phyloP scores from a whole-genome alignment of 1,140 invertebrate species.

The Anastatus disparis region DNA sequence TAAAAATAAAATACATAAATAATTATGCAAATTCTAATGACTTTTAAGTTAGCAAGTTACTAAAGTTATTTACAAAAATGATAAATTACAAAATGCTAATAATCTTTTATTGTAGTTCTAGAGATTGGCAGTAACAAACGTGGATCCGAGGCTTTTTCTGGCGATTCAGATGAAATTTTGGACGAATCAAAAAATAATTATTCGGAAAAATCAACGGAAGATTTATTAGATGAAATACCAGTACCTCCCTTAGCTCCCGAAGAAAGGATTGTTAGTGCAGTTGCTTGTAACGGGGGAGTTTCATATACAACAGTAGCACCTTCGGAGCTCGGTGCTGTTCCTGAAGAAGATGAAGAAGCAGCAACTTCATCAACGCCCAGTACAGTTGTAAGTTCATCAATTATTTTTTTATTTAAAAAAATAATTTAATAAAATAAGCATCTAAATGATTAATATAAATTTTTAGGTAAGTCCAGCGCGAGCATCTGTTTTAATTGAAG shows the following conservation, averaged over 20 bases:
- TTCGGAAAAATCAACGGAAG: constrained; percentile 47
- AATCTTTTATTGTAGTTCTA: no score
- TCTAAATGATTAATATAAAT: background rate
- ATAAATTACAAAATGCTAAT: no score
- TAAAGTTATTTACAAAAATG: no score
- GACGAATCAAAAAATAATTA: constrained; percentile 43
- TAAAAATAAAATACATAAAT: no score
- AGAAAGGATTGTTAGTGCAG: constrained; percentile 50
- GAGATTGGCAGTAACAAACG: constrained; percentile 44
- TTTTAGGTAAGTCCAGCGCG: constrained; percentile 56
- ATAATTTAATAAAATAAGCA: background rate
- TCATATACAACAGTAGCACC: constrained; percentile 50
- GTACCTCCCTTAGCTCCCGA: constrained; percentile 51
- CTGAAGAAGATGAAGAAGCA: constrained; percentile 73
- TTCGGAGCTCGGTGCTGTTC: constrained; percentile 69
- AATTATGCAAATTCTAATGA: no score
- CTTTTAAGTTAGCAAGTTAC: no score
- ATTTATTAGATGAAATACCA: constrained; percentile 52
- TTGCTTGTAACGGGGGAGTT: constrained; percentile 50
- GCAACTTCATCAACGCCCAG: constrained; percentile 74
- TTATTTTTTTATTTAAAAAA: background rate
- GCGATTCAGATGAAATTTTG: constrained; percentile 39
- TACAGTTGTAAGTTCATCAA: constrained; percentile 56
- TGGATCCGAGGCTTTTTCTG: constrained; percentile 19
- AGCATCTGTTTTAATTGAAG: constrained; percentile 55